Evolutionary conservation across 2,888 invertebrate genomes (phyloP).

Genomic region (Chrysopilus asiliformis): DNA sequence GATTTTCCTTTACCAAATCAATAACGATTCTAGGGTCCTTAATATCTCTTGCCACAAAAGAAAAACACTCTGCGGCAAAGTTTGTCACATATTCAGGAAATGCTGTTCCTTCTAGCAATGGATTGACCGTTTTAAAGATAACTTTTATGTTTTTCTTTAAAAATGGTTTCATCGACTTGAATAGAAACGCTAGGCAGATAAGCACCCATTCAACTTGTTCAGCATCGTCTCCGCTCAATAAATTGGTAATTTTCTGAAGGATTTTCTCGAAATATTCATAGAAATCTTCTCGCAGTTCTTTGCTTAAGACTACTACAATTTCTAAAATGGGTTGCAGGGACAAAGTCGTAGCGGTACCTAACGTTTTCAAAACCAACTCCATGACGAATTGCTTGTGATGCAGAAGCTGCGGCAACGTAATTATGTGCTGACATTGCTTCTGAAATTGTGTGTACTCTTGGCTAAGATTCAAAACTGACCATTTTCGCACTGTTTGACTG

Average conservation of each 20-base stretch:
- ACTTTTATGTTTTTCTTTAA: slow-evolving; percentile 64
- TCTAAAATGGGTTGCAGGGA: slow-evolving; percentile 73
- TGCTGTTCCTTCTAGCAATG: slow-evolving; percentile 61
- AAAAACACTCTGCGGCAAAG: slow-evolving; percentile 93
- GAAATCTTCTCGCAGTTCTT: slow-evolving; percentile 80
- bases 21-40: no score
- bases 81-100: slow-evolving; percentile 69
- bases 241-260: slow-evolving; percentile 54
- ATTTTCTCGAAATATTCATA: slow-evolving; percentile 71
- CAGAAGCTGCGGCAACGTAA: slow-evolving; percentile 74
- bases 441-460: slow-evolving; percentile 67
- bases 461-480: slow-evolving; percentile 78
- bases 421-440: slow-evolving; percentile 57
- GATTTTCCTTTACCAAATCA: slow-evolving; percentile 54
- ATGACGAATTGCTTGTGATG: slow-evolving; percentile 67
- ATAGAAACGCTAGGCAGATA: slow-evolving; percentile 74
- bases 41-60: slow-evolving; percentile 83
- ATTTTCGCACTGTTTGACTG: slow-evolving; percentile 69
- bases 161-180: slow-evolving; percentile 76
- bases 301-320: slow-evolving; percentile 68
- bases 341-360: slow-evolving; percentile 55
- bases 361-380: slow-evolving; percentile 54
- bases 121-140: slow-evolving; percentile 57
- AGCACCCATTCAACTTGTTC: slow-evolving; percentile 80
- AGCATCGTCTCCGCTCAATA: slow-evolving; percentile 61